phyloP scores from a whole-genome alignment of 2,113 vertebrate species.

The Coregonus clupeaformis region DNA sequence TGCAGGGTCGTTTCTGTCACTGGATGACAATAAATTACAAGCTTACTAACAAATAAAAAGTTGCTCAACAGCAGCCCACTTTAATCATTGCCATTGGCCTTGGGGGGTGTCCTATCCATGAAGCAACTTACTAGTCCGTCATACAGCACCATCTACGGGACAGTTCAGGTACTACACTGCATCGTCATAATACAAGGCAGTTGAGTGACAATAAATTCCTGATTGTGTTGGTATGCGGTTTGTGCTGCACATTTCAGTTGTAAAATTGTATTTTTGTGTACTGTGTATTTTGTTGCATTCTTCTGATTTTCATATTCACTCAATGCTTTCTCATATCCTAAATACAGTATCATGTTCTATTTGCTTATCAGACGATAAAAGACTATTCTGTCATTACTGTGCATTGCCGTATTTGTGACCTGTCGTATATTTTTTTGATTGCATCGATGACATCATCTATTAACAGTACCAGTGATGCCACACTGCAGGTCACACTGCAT shows the following conservation, averaged over 20 bases:
- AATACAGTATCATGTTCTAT: no score
- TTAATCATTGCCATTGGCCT: neutral
- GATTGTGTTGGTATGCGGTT: neutral
- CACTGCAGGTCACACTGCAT: neutral
- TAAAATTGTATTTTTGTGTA: neutral
- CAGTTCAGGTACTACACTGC: neutral
- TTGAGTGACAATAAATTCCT: neutral
- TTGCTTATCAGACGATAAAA: no score
- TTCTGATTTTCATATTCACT: neutral
- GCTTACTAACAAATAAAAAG: neutral
- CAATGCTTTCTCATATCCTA: neutral
- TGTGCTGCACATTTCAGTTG: neutral
- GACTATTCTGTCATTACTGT: no score
- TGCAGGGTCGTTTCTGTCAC: no score
- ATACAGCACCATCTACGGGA: constrained; percentile 16
- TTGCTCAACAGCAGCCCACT: neutral
- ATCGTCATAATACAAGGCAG: neutral
- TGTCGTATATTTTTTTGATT: no score
- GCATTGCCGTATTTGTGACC: no score
- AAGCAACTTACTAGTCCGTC: neutral
- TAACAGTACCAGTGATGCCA: neutral
- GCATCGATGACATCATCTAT: no score
- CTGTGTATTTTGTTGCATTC: neutral
- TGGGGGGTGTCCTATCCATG: neutral
- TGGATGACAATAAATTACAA: neutral